These are phyloP conservation scores for Drosophila lacertosa DNA, from an alignment of 1,140 invertebrate genomes.

Conservation along the genomic window DNA sequence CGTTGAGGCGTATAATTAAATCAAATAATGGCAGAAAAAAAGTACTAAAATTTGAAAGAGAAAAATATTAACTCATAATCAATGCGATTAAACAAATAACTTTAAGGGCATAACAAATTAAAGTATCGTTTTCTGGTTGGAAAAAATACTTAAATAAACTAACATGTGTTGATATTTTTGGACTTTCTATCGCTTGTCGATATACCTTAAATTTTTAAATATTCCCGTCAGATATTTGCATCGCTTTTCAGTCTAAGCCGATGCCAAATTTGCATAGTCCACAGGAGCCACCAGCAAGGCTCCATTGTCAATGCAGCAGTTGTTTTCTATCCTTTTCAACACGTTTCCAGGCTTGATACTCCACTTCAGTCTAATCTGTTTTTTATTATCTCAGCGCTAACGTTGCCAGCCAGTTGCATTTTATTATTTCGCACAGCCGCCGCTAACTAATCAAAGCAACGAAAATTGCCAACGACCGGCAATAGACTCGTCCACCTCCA, in stretches of 20 bases:
- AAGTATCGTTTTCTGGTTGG: too few relatives aligned
- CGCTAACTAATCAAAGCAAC: conserved; percentile 40
- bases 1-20: conserved; percentile 35
- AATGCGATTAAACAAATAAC: neutral
- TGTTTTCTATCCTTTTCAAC: neutral
- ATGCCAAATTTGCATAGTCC: neutral
- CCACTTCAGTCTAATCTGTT: conserved; percentile 31
- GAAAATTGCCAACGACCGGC: conserved; percentile 3
- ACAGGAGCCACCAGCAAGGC: too few relatives aligned
- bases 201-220: conserved; percentile 1
- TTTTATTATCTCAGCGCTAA: conserved; percentile 39
- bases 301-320: neutral
- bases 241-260: neutral
- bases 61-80: neutral
- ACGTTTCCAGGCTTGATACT: neutral
- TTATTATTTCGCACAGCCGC: conserved; percentile 43
- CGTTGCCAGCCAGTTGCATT: conserved; percentile 27
- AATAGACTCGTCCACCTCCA: conserved; percentile 5
- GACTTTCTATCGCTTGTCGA: too few relatives aligned
- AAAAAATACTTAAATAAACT: too few relatives aligned
- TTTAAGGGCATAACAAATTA: too few relatives aligned
- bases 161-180: neutral
- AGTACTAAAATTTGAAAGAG: conserved; percentile 3
- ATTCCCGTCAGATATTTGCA: neutral
- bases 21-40: conserved; percentile 18